Conservation (phyloP, 1,140 invertebrate species). For the Drosophila equinoxialis region DNA sequence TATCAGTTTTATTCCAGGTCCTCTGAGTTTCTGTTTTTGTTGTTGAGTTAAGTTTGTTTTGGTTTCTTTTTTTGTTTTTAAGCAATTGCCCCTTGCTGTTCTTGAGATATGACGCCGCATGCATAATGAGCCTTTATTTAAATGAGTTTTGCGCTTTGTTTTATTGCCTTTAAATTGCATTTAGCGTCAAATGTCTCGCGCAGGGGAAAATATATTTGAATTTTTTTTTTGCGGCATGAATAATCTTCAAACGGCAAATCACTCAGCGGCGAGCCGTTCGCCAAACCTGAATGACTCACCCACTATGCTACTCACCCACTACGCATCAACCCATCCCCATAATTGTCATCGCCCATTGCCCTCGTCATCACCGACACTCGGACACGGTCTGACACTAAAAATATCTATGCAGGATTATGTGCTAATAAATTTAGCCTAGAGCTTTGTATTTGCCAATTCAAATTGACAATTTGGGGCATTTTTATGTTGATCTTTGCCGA, state of each 20-base stretch:
- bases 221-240: constrained; percentile 43
- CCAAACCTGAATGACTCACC: constrained; percentile 54
- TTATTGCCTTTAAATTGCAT: constrained; percentile 80
- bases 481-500: constrained; percentile 36
- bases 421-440: constrained; percentile 40
- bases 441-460: constrained; percentile 32
- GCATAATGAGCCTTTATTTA: constrained; percentile 79
- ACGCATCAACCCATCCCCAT: background rate
- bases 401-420: constrained; percentile 36
- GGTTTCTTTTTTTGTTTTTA: constrained; percentile 32
- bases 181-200: constrained; percentile 75
- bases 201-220: constrained; percentile 53
- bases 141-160: constrained; percentile 71
- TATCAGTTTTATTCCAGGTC: background rate
- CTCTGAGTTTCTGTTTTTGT: constrained; percentile 18
- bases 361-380: constrained; percentile 10
- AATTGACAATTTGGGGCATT: constrained; percentile 56
- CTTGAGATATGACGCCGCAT: constrained; percentile 77
- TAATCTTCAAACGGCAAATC: constrained; percentile 72
- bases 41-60: constrained; percentile 21
- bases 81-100: constrained; percentile 66
- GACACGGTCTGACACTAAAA: constrained; percentile 21
- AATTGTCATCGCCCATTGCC: constrained; percentile 10
- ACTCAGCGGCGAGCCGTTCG: constrained; percentile 45
- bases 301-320: constrained; percentile 22